phyloP scores from a whole-genome alignment of 2,888 invertebrate genomes.

The Phortica magna region DNA sequence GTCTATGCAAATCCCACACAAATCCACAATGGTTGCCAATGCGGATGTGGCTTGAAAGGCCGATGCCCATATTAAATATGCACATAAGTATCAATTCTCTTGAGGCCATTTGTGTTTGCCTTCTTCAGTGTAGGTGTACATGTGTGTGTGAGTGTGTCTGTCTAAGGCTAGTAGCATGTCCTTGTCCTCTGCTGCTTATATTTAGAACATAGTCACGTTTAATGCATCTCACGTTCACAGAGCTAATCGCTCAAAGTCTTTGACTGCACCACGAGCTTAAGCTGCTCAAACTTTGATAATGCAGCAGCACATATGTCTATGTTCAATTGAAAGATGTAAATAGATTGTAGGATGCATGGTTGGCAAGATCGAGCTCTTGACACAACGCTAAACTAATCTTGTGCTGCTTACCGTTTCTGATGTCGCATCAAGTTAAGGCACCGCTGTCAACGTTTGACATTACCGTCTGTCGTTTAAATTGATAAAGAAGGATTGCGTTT shows the following conservation, averaged over 20 bases:
- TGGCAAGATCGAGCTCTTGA: too few species aligned
- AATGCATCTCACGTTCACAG: conserved; percentile 65
- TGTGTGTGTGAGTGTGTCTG: conserved; percentile 33
- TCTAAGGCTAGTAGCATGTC: conserved; percentile 37
- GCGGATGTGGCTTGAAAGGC: conserved; percentile 38
- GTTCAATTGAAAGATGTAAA: not conserved
- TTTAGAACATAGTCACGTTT: conserved; percentile 46
- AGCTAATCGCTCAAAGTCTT: conserved; percentile 73
- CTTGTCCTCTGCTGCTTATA: conserved; percentile 34
- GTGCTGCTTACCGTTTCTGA: conserved; percentile 30
- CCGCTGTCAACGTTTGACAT: not conserved
- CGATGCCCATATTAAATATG: not conserved
- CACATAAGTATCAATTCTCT: conserved; percentile 26
- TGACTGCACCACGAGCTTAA: conserved; percentile 53
- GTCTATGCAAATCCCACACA: conserved; percentile 48
- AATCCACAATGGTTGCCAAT: conserved; percentile 49
- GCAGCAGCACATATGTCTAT: conserved; percentile 40
- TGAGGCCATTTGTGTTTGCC: conserved; percentile 2
- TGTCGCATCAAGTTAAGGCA: not conserved
- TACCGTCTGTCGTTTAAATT: conserved; percentile 51
- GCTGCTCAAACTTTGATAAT: conserved; percentile 47
- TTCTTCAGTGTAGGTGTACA: not conserved
- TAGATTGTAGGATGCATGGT: too few species aligned
- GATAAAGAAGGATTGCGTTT: conserved; percentile 53
- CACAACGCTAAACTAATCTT: conserved; percentile 27